Conservation (phyloP, 2,797 vertebrate species). For the Selene dorsalis region DNA sequence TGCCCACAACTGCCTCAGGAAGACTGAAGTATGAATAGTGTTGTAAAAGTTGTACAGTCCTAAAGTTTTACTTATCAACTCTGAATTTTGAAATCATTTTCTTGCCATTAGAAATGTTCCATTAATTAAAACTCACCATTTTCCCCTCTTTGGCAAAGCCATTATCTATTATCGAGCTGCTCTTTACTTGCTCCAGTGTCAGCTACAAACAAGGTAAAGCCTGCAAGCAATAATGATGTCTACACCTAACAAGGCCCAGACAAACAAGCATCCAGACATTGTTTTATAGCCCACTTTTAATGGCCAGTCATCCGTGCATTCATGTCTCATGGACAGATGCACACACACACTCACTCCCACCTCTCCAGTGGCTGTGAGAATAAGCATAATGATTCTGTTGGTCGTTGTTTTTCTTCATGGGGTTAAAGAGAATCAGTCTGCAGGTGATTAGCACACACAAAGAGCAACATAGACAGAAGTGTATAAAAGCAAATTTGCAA, state of each 20-base stretch:
- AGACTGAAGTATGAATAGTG: too few species aligned
- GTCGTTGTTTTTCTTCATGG: neutral
- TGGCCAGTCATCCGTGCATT: constrained; percentile 7
- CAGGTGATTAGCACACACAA: neutral
- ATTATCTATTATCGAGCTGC: neutral
- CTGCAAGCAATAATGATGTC: constrained; percentile 30
- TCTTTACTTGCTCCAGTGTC: constrained; percentile 2
- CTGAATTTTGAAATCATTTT: neutral
- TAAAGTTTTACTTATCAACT: constrained; percentile 2
- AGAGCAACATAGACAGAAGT: neutral
- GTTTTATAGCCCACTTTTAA: constrained; percentile 27
- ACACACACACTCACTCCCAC: neutral
- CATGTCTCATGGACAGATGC: neutral
- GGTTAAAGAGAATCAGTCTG: constrained; percentile 3
- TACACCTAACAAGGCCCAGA: constrained; percentile 33
- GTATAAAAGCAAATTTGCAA: too few species aligned
- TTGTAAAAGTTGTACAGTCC: neutral
- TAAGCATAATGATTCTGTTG: constrained; percentile 7
- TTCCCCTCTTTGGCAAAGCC: neutral
- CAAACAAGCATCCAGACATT: constrained; percentile 23
- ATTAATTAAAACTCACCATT: constrained; percentile 7
- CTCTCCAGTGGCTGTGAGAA: neutral
- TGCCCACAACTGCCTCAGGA: too few species aligned
- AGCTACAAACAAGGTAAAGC: constrained; percentile 30
- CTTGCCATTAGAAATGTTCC: neutral